A percentile compares a stretch with the other conserved stretches of the same genome.
These are phyloP conservation scores for Drosophila demipolita DNA, from an alignment of 2,888 invertebrate genomes.

Conservation along the genomic window DNA sequence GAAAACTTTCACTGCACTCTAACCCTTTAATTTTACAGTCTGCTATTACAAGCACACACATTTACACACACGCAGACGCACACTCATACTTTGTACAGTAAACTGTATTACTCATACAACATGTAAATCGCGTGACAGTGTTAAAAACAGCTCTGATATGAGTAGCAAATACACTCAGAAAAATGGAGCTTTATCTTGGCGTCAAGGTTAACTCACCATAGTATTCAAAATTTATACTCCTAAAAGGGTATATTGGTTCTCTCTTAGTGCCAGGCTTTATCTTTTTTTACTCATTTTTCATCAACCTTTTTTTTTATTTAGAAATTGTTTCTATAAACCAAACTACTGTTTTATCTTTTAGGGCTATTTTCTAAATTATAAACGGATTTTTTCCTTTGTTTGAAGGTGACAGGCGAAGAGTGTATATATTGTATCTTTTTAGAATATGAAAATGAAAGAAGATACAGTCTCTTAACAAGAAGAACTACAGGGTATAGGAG, in stretches of 20 bases:
- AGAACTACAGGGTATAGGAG: slow-evolving; percentile 19
- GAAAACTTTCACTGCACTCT: slow-evolving; percentile 33
- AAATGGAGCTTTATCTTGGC: background rate
- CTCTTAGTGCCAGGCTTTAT: background rate
- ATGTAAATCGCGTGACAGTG: slow-evolving; percentile 23
- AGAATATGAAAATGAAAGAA: background rate
- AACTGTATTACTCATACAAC: slow-evolving; percentile 70
- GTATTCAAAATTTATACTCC: background rate
- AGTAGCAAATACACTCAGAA: background rate
- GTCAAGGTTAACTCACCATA: background rate
- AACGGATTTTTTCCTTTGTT: no score
- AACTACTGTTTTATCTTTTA: background rate
- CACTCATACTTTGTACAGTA: slow-evolving; percentile 13
- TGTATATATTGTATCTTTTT: background rate
- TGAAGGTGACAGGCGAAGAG: background rate
- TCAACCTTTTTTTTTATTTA: background rate
- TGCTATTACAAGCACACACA: slow-evolving; percentile 12
- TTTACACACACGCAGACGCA: slow-evolving; percentile 1
- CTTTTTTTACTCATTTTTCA: no score
- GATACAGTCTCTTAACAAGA: background rate
- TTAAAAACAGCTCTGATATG: slow-evolving; percentile 3
- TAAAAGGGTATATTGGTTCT: background rate
- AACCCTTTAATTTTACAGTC: slow-evolving; percentile 36
- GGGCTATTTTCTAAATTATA: no score
- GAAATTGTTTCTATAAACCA: background rate